Evolutionary conservation across 2,113 vertebrate species (phyloP).

Genomic region (Pachypanchax playfairii): DNA sequence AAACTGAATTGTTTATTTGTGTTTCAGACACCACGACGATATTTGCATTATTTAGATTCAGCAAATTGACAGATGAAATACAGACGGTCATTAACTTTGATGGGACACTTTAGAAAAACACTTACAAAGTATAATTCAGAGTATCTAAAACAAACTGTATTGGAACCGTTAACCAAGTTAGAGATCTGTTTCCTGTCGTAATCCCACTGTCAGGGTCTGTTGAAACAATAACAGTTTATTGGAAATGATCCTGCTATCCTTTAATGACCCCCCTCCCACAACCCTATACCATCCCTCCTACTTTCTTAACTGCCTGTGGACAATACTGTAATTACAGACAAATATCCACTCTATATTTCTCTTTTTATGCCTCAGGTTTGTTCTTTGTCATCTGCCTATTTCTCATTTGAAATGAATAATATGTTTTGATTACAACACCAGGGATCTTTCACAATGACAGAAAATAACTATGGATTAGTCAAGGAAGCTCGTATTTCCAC

Average conservation of each 20-base stretch:
- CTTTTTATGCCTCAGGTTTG: conserved; percentile 53
- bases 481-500: conserved; percentile 36
- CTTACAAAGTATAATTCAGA: background rate
- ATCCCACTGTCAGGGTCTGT: conserved; percentile 54
- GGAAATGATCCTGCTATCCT: conserved; percentile 56
- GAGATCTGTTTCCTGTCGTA: conserved; percentile 46
- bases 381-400: conserved; percentile 52
- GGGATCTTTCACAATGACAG: conserved; percentile 62
- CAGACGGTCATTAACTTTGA: background rate
- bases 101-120: background rate
- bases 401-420: conserved; percentile 67
- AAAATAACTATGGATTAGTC: conserved; percentile 48
- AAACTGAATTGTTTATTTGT: background rate
- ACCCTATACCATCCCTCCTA: conserved; percentile 29
- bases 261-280: conserved; percentile 48
- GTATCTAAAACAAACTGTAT: conserved; percentile 12
- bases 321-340: conserved; percentile 71
- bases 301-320: conserved; percentile 58
- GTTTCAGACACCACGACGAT: background rate
- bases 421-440: conserved; percentile 70
- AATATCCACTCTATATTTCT: conserved; percentile 70
- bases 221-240: conserved; percentile 54
- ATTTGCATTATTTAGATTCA: too few relatives aligned
- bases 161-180: conserved; percentile 31
- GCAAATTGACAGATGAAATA: conserved; percentile 5